A percentile compares a stretch with the other conserved stretches of the same genome.
phyloP scores from a whole-genome alignment of 2,888 invertebrate species.

The Celastrina argiolus region DNA sequence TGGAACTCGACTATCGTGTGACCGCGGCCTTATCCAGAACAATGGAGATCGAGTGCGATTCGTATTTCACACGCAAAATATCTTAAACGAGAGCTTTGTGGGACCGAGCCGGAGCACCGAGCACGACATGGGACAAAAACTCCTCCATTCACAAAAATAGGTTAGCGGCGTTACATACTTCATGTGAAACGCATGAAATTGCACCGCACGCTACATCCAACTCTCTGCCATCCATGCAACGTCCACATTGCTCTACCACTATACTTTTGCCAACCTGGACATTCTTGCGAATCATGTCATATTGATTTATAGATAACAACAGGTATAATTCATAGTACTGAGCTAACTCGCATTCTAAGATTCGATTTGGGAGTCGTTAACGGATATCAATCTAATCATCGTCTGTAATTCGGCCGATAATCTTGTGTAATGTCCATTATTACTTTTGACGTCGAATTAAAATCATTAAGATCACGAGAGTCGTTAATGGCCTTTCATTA shows the following conservation, averaged over 20 bases:
- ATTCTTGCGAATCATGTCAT: conserved; percentile 22
- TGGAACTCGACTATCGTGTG: conserved; percentile 13
- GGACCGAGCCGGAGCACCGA: conserved; percentile 40
- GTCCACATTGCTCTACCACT: not conserved
- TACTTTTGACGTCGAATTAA: conserved; percentile 36
- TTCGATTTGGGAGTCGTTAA: conserved; percentile 10
- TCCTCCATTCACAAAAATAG: conserved; percentile 75
- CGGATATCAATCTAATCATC: conserved; percentile 29
- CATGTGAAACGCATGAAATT: conserved; percentile 25
- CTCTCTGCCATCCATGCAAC: not conserved
- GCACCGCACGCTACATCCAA: not conserved
- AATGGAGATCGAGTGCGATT: conserved; percentile 63
- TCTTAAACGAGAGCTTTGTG: conserved; percentile 67
- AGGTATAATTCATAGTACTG: conserved; percentile 17
- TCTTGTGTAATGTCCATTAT: conserved; percentile 32
- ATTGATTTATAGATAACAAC: conserved; percentile 21
- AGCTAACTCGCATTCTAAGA: conserved; percentile 6
- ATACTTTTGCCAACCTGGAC: not conserved
- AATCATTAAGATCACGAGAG: conserved; percentile 33
- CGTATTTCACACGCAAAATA: conserved; percentile 75
- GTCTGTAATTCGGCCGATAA: conserved; percentile 33
- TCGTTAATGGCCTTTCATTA: conserved; percentile 38
- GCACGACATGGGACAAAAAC: conserved; percentile 61
- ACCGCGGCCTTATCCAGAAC: conserved; percentile 47
- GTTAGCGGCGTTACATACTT: conserved; percentile 60